These are phyloP conservation scores for Nixonia krombeini DNA, from an alignment of 1,140 invertebrate genomes.

Conservation along the genomic window DNA sequence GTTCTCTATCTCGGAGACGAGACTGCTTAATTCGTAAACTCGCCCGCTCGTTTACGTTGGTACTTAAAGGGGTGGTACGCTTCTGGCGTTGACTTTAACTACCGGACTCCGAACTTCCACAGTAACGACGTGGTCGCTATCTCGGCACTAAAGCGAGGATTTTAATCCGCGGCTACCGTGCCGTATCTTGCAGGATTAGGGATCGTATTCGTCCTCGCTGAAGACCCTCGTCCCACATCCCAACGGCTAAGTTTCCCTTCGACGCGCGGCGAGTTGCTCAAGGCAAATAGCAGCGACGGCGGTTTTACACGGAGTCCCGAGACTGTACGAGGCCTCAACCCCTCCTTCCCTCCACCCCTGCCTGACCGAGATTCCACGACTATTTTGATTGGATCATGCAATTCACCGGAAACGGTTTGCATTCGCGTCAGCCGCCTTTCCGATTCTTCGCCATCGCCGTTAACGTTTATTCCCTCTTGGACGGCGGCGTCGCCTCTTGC, in stretches of 20 bases:
- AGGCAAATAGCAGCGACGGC: slow-evolving; percentile 15
- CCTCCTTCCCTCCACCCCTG: too few species aligned
- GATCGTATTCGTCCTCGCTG: slow-evolving; percentile 38
- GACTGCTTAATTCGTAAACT: slow-evolving; percentile 55
- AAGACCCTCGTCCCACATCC: slow-evolving; percentile 33
- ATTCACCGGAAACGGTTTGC: neutral
- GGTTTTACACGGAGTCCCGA: slow-evolving; percentile 7
- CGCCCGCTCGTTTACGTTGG: slow-evolving; percentile 57
- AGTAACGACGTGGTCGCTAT: slow-evolving; percentile 50
- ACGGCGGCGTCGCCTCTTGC: too few species aligned
- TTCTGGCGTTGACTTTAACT: slow-evolving; percentile 59
- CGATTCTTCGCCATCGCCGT: neutral
- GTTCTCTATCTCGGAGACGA: slow-evolving; percentile 23
- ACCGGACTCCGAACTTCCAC: slow-evolving; percentile 48
- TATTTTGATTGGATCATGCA: slow-evolving; percentile 8
- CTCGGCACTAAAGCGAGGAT: slow-evolving; percentile 53
- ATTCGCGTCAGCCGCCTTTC: neutral
- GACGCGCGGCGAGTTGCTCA: slow-evolving; percentile 8
- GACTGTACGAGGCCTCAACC: too few species aligned
- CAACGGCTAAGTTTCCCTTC: slow-evolving; percentile 20
- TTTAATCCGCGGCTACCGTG: slow-evolving; percentile 57
- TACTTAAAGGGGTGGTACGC: slow-evolving; percentile 54
- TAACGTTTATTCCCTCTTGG: neutral
- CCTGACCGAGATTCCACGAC: neutral
- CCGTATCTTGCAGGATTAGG: slow-evolving; percentile 56